Base-by-base conservation (phyloP, 2,113 vertebrate species). In the Xyrauchen texanus region DNA sequence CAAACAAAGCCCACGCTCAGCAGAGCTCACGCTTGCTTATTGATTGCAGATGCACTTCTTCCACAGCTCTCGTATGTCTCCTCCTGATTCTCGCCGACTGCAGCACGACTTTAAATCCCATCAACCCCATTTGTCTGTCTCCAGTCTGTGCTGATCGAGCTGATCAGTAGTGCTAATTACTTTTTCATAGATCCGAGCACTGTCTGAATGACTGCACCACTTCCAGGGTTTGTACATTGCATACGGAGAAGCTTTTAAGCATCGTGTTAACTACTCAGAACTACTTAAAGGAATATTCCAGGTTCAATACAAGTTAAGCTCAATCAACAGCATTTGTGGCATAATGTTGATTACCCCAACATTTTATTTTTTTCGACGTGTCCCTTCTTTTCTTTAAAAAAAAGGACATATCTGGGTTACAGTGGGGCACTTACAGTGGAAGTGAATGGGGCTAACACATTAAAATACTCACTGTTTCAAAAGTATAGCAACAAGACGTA, bases 71-170 rank as follows among this genome's bases (percentile, higher is more conserved):
- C 77, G 85, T 67, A 55, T 52, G 79, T 84, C 79, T 80, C 87
- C 84, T 85, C 77, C 78, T 83, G 68, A 85, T 34, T 1, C 62
- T 78, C 78, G 85, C 77, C 83, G 78, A 74, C 74, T 11, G 63
- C 83, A 83, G 82, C 78, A 34, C 3, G 21, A 34, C 21, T 34
- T 34, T 34, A 34, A 34, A 34, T 34, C 21, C 21, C 21, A 71
- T 88, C 84, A 77, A 83, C 88, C 86, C 87, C 87, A 91, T 91
- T 91, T 88, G 85, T 75, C 69, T 64, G 76, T 74, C 76, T 63
- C 76, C 77, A 79, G 72, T 68, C 82, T 79, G 80, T 86, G 88
- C 89, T 89, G 90, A 90, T 79, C 82, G 55, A 64, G 86, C 87
- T 86, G 70, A 88, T 88, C 82, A 34, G 76, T 15, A 81, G 15